Conservation (phyloP, 2,888 invertebrate species). For the Microplitis manilae region DNA sequence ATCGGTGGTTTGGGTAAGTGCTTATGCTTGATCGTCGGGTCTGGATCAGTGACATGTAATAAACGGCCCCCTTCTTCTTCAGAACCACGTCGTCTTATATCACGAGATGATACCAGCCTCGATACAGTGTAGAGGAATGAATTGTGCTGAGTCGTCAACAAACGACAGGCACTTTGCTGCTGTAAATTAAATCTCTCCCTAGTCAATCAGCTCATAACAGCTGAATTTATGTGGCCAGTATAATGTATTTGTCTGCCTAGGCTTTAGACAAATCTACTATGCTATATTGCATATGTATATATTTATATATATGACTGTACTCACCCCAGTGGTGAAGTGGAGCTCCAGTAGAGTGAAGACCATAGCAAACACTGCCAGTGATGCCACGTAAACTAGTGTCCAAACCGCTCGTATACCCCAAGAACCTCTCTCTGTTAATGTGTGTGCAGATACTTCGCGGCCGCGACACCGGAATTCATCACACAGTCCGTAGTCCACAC, state of each 20-base stretch:
- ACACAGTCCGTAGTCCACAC: slow-evolving; percentile 77
- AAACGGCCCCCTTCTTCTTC: slow-evolving; percentile 66
- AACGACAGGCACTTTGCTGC: slow-evolving; percentile 63
- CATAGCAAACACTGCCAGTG: slow-evolving; percentile 74
- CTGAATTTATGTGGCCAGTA: no score
- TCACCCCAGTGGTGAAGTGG: slow-evolving; percentile 64
- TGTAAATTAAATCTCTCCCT: slow-evolving; percentile 44
- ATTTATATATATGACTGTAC: slow-evolving; percentile 46
- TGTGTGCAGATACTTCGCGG: slow-evolving; percentile 62
- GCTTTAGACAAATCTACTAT: no score
- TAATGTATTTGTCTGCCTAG: no score
- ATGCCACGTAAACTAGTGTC: slow-evolving; percentile 75
- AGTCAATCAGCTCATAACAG: background rate
- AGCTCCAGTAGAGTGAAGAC: slow-evolving; percentile 73
- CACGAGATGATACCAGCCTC: slow-evolving; percentile 73
- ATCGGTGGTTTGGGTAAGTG: slow-evolving; percentile 65
- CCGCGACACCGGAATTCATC: slow-evolving; percentile 77
- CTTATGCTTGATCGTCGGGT: slow-evolving; percentile 64
- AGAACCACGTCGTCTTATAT: slow-evolving; percentile 62
- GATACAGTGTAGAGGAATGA: slow-evolving; percentile 73
- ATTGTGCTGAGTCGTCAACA: slow-evolving; percentile 63
- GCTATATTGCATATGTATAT: no score
- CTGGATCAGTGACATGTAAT: slow-evolving; percentile 67
- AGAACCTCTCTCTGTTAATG: slow-evolving; percentile 58
- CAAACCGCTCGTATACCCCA: slow-evolving; percentile 75